A percentile compares a stretch with the other conserved stretches of the same genome.
Evolutionary conservation across 2,888 invertebrate species (phyloP).

Genomic region (Yponomeuta sedellus): DNA sequence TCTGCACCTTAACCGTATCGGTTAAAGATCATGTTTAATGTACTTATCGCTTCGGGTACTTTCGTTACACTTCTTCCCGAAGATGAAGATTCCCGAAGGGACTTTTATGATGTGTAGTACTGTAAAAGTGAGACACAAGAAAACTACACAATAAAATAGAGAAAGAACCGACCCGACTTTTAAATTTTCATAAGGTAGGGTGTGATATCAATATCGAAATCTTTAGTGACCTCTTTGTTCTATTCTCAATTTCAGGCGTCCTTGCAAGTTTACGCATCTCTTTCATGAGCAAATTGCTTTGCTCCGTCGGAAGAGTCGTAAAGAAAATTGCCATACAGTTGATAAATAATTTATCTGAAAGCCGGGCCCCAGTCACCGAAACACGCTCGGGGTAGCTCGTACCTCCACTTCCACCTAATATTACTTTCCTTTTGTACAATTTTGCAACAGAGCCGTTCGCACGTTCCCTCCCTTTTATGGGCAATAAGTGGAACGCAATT

Average conservation of each 20-base stretch:
- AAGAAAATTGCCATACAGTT: conserved; percentile 77
- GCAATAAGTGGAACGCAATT: conserved; percentile 76
- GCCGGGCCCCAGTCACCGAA: conserved; percentile 73
- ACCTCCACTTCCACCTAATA: conserved; percentile 67
- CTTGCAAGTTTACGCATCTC: conserved; percentile 75
- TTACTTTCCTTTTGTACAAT: conserved; percentile 76
- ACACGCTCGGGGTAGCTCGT: conserved; percentile 60
- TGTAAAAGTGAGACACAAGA: too few species aligned
- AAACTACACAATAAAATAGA: too few species aligned
- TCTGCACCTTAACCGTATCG: too few species aligned
- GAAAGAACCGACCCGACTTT: conserved; percentile 17
- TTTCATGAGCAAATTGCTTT: conserved; percentile 73
- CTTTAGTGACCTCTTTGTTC: conserved; percentile 60
- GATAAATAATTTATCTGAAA: conserved; percentile 77
- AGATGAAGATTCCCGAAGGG: too few species aligned
- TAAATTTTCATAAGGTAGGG: conserved; percentile 23
- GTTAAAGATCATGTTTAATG: too few species aligned
- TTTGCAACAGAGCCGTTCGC: conserved; percentile 74
- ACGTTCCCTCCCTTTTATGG: conserved; percentile 75
- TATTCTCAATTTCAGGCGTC: conserved; percentile 66
- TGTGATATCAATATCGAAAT: conserved; percentile 57
- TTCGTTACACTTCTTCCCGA: too few species aligned
- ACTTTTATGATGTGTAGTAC: too few species aligned
- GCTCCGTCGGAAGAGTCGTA: conserved; percentile 76
- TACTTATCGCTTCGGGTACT: too few species aligned